Evolutionary conservation across 1,140 invertebrate species (phyloP).

Genomic region (Solenopsis invicta): DNA sequence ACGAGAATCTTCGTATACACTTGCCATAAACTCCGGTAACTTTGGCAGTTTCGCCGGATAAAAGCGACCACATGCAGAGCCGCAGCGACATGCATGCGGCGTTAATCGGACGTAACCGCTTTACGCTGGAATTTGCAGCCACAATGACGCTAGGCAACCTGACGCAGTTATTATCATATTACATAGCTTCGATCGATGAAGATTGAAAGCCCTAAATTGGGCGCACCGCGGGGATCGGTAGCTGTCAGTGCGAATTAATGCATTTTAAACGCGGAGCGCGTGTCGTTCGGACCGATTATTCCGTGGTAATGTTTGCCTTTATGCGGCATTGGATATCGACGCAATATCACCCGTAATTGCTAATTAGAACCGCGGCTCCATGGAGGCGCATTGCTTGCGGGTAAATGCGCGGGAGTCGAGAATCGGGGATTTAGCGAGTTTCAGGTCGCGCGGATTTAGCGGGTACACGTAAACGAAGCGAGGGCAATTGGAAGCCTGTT

Average conservation of each 20-base stretch:
- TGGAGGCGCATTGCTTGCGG: constrained; percentile 48
- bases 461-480: background rate
- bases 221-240: background rate
- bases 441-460: background rate
- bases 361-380: constrained; percentile 48
- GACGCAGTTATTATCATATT: constrained; percentile 55
- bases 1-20: constrained; percentile 1
- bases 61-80: constrained; percentile 41
- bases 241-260: background rate
- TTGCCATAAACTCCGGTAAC: constrained; percentile 29
- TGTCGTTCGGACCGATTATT: background rate
- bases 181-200: constrained; percentile 46
- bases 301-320: constrained; percentile 19
- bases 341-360: constrained; percentile 45
- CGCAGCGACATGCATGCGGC: constrained; percentile 23
- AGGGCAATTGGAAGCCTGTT: background rate
- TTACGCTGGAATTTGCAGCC: constrained; percentile 47
- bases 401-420: background rate
- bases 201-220: constrained; percentile 40
- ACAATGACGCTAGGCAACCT: constrained; percentile 45
- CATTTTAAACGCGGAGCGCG: background rate
- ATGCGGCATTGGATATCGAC: constrained; percentile 16
- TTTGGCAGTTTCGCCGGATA: constrained; percentile 28
- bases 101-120: constrained; percentile 62
- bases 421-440: background rate